phyloP scores from a whole-genome alignment of 2,797 vertebrate genomes.

The Centropyge bicolor region DNA sequence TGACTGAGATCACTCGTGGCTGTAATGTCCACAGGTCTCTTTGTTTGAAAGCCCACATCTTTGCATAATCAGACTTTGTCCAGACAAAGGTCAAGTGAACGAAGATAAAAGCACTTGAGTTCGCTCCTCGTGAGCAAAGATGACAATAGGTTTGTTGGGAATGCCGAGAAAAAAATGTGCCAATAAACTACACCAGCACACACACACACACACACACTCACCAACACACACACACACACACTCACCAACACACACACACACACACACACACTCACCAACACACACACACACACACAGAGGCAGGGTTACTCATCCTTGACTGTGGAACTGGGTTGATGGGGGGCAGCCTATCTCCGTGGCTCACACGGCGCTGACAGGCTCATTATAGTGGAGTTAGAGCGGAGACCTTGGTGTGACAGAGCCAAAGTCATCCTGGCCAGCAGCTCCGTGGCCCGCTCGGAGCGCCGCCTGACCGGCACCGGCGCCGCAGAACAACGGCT shows the following conservation, averaged over 20 bases:
- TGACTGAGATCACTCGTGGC: too few species aligned
- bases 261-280: too few species aligned
- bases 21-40: neutral
- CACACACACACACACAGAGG: constrained; percentile 7
- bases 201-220: constrained; percentile 1
- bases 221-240: constrained; percentile 3
- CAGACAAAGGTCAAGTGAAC: constrained; percentile 24
- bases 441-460: constrained; percentile 34
- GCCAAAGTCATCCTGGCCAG: constrained; percentile 72
- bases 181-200: constrained; percentile 32
- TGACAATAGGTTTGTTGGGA: constrained; percentile 35
- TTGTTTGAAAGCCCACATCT: neutral
- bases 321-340: constrained; percentile 70
- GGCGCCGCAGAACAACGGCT: neutral
- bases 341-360: constrained; percentile 71
- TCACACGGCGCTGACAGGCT: constrained; percentile 73
- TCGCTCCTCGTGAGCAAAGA: constrained; percentile 10
- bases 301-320: constrained; percentile 66
- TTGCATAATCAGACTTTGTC: neutral
- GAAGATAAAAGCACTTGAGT: constrained; percentile 32
- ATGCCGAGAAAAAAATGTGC: constrained; percentile 26
- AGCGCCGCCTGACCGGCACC: constrained; percentile 36
- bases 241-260: constrained; percentile 9
- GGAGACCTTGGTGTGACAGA: constrained; percentile 76
- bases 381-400: constrained; percentile 77